A percentile compares a stretch with the other conserved stretches of the same genome.
Evolutionary conservation across 2,797 vertebrate genomes (phyloP).

Genomic region (Sebastes cheni): DNA sequence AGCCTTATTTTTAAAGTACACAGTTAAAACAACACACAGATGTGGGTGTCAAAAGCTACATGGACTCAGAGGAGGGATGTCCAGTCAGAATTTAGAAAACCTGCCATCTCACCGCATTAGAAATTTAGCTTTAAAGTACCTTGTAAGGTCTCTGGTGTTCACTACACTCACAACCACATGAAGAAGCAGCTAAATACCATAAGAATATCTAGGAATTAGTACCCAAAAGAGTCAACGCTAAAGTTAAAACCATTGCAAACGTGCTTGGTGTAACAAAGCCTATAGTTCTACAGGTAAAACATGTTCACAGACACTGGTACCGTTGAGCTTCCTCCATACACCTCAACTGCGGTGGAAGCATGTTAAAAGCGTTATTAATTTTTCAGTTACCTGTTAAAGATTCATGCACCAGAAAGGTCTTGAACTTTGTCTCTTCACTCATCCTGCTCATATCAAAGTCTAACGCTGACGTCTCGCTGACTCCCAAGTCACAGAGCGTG

Average conservation of each 20-base stretch:
- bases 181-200: background rate
- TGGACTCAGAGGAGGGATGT: too few relatives aligned
- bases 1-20: background rate
- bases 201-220: background rate
- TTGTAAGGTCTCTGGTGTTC: background rate
- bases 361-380: slow-evolving; percentile 58
- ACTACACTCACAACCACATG: background rate
- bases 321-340: background rate
- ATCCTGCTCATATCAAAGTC: slow-evolving; percentile 16
- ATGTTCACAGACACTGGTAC: background rate
- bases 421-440: slow-evolving; percentile 39
- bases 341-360: background rate
- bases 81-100: too few relatives aligned
- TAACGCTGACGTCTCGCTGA: slow-evolving; percentile 3
- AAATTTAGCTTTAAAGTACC: background rate
- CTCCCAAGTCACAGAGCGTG: background rate
- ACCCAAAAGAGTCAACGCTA: background rate
- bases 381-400: slow-evolving; percentile 63
- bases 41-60: background rate
- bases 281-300: background rate
- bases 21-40: background rate
- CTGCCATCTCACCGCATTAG: too few relatives aligned
- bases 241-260: background rate
- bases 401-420: slow-evolving; percentile 45
- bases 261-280: background rate